Base-by-base conservation (phyloP, 2,113 vertebrate genomes). In the Sorex araneus region DNA sequence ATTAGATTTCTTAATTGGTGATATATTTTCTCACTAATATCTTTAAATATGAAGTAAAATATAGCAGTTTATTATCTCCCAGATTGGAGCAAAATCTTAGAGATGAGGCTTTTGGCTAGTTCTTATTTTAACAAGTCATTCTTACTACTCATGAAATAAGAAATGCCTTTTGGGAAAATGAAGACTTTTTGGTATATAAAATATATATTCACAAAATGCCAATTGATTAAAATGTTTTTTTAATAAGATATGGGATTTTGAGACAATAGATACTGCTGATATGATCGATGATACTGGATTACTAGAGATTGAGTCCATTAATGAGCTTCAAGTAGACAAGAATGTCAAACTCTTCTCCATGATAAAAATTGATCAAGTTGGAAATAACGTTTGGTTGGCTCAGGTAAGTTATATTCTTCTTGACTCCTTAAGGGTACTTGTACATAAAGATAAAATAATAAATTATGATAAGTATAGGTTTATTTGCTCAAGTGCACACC, bases 171-270 rank as follows among this genome's bases (percentile, higher is more conserved):
- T n/a, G 23, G 23, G 77, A 92, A 76, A 85, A 86, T 23, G 4
- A 45, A 8, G 21, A 2, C 6, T 16, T 76, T 84, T 73, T 89
- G 34, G 84, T 57, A 8, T 66, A 90, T 90, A 89, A 32, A 60
- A 94, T 71, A 87, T 64, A 73, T 57, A 86, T 83, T 79, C 28
- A 79, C 43, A 82, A 84, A 78, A 64, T 76, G 67, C 11, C 79
- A 10, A 78, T 25, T 60, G 18, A 84, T 76, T 87, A 78, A 93
- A 66, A 1, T 82, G 64, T 89, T 75, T 89, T 94, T 27, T 78
- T 77, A 60, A 23, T 7, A 97, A 99, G 99, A 95, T 98, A 77
- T 99, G 99, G 99, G 98, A 99, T 96, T 98, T 99, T 6, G 99
- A 99, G 92, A 96, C 94, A 84, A 98, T 99, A 92, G 98, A 99